phyloP scores from a whole-genome alignment of 2,113 vertebrate genomes.

The Antechinus stuartii region DNA sequence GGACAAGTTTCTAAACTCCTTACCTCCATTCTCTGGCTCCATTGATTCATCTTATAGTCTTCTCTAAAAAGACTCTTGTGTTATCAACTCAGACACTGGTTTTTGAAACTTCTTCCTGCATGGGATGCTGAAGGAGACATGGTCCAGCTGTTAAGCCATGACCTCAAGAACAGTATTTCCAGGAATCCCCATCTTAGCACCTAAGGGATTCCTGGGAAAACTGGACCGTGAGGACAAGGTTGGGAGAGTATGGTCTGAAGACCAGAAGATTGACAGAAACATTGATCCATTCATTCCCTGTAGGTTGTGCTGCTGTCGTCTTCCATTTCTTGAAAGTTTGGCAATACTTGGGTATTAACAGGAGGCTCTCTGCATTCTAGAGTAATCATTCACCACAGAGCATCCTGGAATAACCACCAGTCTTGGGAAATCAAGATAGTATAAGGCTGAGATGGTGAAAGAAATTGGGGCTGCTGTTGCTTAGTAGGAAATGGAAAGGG shows the following conservation, averaged over 20 bases:
- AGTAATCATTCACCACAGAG: background rate
- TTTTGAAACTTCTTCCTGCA: background rate
- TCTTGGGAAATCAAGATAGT: background rate
- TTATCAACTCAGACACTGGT: background rate
- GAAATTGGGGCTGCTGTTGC: background rate
- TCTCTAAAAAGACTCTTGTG: background rate
- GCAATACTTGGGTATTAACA: background rate
- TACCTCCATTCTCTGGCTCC: constrained; percentile 56
- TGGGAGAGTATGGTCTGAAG: constrained; percentile 47
- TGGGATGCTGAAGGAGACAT: background rate
- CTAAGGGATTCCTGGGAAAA: constrained; percentile 99
- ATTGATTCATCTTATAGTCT: background rate
- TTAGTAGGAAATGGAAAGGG: background rate
- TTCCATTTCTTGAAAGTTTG: accelerated
- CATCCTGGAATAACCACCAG: background rate
- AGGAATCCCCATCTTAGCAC: constrained; percentile 97
- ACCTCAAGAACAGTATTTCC: constrained; percentile 99
- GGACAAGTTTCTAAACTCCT: constrained; percentile 37
- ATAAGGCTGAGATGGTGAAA: background rate
- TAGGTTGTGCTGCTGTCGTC: accelerated
- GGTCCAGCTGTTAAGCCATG: constrained; percentile 87
- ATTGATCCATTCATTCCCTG: background rate
- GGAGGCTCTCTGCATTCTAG: accelerated
- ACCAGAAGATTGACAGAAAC: background rate
- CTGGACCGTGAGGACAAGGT: constrained; percentile 99